Evolutionary conservation across 2,113 vertebrate genomes (phyloP).

Genomic region (Felis catus): F.catus_Fca126_mat1.0 CM031418.1:77903001-77903500

Average conservation of each 20-base stretch:
- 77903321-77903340: background rate
- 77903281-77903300: background rate
- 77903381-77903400: background rate
- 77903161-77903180: background rate
- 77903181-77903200: background rate
- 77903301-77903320: background rate
- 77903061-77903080: background rate
- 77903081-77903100: background rate
- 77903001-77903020: background rate
- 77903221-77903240: background rate
- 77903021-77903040: background rate
- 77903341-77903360: background rate
- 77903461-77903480: background rate
- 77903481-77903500: constrained; percentile 86
- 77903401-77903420: background rate
- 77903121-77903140: background rate
- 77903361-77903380: background rate
- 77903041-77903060: background rate
- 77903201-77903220: background rate
- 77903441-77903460: background rate
- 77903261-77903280: background rate
- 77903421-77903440: background rate
- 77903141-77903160: background rate
- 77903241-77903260: background rate
- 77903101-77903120: background rate